Percentiles rank a stretch among this genome's conserved stretches.
Evolutionary conservation across 2,888 invertebrate genomes (phyloP).

Genomic region (Mesorhabditis belari): DNA sequence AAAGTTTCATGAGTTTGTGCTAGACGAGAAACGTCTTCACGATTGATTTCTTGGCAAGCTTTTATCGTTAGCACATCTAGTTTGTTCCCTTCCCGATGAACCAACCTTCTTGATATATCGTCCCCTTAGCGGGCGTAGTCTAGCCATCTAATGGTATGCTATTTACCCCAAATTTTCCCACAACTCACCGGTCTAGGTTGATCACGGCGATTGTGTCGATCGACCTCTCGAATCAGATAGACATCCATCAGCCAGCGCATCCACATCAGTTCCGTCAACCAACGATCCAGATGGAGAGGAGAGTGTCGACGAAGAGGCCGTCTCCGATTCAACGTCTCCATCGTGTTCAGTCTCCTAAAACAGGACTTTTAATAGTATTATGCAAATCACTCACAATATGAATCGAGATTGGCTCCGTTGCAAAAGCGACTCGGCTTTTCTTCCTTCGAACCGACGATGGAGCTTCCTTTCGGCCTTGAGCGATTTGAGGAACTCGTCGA

Average conservation of each 20-base stretch:
- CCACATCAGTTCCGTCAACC: constrained; percentile 21
- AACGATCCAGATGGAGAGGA: constrained; percentile 29
- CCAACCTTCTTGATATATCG: too few species aligned
- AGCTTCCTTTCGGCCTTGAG: constrained; percentile 4
- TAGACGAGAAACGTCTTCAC: too few species aligned
- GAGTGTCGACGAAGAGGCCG: constrained; percentile 19
- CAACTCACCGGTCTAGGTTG: constrained; percentile 75
- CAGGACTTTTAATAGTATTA: too few species aligned
- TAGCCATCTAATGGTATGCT: too few species aligned
- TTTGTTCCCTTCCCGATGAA: too few species aligned
- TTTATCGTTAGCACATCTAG: too few species aligned
- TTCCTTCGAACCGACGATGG: constrained; percentile 9
- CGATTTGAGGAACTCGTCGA: constrained; percentile 13
- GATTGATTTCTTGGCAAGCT: too few species aligned
- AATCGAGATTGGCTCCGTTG: not conserved
- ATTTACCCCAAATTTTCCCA: too few species aligned
- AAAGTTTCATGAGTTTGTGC: too few species aligned
- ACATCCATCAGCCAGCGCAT: constrained; percentile 40
- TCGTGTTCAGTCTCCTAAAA: constrained; percentile 4
- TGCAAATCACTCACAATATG: constrained; percentile 1
- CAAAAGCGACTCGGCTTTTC: constrained; percentile 19
- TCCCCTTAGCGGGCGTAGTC: too few species aligned
- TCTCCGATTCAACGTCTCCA: constrained; percentile 26
- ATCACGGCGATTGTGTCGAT: constrained; percentile 65
- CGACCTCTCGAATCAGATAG: constrained; percentile 50